A percentile compares a stretch with the other conserved stretches of the same genome.
These are phyloP conservation scores for Myotis davidii DNA, from an alignment of 2,113 vertebrate species.

Conservation along the genomic window DNA sequence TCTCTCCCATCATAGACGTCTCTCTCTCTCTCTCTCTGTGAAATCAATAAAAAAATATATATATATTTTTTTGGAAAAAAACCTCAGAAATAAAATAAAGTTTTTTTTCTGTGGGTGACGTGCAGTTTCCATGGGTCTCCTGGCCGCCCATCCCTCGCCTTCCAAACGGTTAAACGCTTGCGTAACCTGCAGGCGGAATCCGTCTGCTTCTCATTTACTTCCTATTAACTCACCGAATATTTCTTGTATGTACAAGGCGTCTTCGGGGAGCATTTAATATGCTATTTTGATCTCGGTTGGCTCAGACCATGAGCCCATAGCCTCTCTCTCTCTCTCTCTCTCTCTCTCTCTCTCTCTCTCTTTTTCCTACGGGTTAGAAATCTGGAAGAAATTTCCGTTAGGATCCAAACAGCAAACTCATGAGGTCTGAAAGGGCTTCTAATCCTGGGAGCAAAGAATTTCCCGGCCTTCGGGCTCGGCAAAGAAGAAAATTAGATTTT, in stretches of 20 bases:
- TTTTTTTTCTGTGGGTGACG: not conserved
- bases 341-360: not conserved
- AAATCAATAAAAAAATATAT: too few species aligned
- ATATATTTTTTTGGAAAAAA: too few species aligned
- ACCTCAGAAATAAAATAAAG: too few species aligned
- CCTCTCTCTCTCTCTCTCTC: not conserved
- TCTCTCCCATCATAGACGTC: too few species aligned
- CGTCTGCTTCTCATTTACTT: constrained; percentile 53
- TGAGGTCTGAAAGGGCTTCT: constrained; percentile 62
- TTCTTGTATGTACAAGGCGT: constrained; percentile 38
- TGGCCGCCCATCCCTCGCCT: accelerated
- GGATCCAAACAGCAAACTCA: constrained; percentile 65
- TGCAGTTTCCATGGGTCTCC: not conserved
- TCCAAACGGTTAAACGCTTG: not conserved
- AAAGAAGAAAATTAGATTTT: not conserved
- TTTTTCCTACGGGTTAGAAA: not conserved
- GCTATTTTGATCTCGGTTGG: constrained; percentile 65
- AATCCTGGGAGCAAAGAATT: constrained; percentile 30
- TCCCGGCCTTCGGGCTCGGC: not conserved
- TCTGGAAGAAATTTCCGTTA: constrained; percentile 68
- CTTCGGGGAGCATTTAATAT: constrained; percentile 55
- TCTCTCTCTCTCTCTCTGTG: too few species aligned
- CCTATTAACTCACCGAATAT: constrained; percentile 31
- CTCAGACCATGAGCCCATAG: not conserved
- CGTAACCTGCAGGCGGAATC: not conserved